Evolutionary conservation across 1,140 invertebrate species (phyloP), one percentile per base, ranked within the genome.

Genomic region (Chelonus insularis): DNA sequence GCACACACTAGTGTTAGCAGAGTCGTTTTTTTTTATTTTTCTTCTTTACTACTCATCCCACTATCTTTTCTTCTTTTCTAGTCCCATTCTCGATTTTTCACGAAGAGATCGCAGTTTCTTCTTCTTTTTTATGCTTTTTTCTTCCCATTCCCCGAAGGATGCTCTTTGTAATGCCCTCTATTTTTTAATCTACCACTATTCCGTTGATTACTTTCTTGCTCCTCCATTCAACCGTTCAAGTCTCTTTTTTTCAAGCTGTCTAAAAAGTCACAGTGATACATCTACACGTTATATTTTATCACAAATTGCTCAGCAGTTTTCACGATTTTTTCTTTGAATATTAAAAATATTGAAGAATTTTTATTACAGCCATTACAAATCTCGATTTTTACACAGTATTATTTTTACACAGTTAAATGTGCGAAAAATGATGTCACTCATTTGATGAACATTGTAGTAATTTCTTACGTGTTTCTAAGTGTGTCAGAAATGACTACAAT

Each of bases 181-280:
- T 58, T 60, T 60, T 60, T 60, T 60, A 60, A 60, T 60, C 47
- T 50, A 50, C 48, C 32, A 60, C 57, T 60, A 60, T 60, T 39
- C 47, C 48, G 32, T 60, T 60, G 48, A 60, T 60, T 60, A 52
- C 48, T 60, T 54, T 60, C n/a, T 45, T 60, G 23, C 50, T 54
- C 12, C 16, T 52, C 36, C 36, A 60, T 60, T 60, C 34, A 60
- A 60, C 47, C 23, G 36, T 50, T 60, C 47, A 60, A 51, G 16
- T 51, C 48, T 51, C 34, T 21, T 25, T 51, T 56, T 39, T 43
- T 57, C 45, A 57, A 7, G 21, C 12, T 21, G 18, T 16, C 23
- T 39, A 57, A n/a, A n/a, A 18, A 8, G 21, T 23, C n/a, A 16
- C n/a, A 45, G 39, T 39, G 16, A 32, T 29, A 18, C 1, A 41